Conservation (phyloP, 2,888 invertebrate species). For the Dynastes maya region DNA sequence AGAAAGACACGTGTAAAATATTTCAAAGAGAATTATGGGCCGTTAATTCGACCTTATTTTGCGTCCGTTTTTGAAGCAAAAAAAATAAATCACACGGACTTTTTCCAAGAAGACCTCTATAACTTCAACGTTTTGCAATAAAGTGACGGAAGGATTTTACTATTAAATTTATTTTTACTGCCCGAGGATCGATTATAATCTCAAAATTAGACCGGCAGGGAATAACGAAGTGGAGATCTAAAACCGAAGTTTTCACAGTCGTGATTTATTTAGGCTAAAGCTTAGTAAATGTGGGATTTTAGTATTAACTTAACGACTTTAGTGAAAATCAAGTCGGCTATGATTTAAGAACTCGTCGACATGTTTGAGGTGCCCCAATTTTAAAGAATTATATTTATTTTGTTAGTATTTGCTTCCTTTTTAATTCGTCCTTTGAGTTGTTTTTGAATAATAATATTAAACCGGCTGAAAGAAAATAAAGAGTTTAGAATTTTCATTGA, state of each 20-base stretch:
- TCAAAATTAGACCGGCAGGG: not conserved
- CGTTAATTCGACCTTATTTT: constrained; percentile 35
- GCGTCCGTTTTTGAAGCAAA: constrained; percentile 1
- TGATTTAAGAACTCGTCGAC: not conserved
- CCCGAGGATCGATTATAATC: not conserved
- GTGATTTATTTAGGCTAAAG: constrained; percentile 4
- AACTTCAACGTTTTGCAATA: constrained; percentile 18
- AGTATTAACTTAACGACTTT: constrained; percentile 1
- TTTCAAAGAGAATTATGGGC: constrained; percentile 22
- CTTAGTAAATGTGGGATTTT: not conserved
- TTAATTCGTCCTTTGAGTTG: not conserved
- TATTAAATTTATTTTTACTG: constrained; percentile 35
- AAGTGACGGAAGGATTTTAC: constrained; percentile 30
- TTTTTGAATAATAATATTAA: no score
- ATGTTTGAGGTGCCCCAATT: not conserved
- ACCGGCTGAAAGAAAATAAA: no score
- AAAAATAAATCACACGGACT: constrained; percentile 10
- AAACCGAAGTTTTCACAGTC: not conserved
- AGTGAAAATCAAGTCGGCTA: not conserved
- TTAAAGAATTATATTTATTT: not conserved
- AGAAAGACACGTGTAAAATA: constrained; percentile 25
- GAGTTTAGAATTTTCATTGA: no score
- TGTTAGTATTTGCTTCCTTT: not conserved
- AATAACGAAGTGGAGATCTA: constrained; percentile 2
- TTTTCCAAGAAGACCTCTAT: constrained; percentile 30